These are phyloP conservation scores for Ptychochromis oligacanthus DNA, from an alignment of 2,113 vertebrate genomes.

Conservation along the genomic window DNA sequence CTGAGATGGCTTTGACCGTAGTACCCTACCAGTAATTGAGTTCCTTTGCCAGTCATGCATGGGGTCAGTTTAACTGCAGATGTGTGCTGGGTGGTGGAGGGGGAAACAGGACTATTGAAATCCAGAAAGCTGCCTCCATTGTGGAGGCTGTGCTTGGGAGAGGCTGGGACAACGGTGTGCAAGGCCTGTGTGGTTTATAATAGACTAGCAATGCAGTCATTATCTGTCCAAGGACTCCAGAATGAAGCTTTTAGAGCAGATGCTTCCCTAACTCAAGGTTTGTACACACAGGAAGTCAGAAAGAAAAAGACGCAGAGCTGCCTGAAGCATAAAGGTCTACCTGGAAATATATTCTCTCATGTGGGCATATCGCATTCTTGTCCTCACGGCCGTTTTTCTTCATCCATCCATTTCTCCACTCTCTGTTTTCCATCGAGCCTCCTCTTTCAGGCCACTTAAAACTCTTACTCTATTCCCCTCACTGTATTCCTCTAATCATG, in stretches of 20 bases:
- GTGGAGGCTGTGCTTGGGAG: slow-evolving; percentile 40
- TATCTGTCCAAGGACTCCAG: slow-evolving; percentile 66
- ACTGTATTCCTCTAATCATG: slow-evolving; percentile 51
- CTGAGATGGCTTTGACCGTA: slow-evolving; percentile 63
- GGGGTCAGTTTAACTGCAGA: slow-evolving; percentile 53
- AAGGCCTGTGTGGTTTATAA: slow-evolving; percentile 57
- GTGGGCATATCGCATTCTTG: neutral
- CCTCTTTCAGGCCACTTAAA: slow-evolving; percentile 34
- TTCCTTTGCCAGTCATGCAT: slow-evolving; percentile 57
- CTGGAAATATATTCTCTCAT: slow-evolving; percentile 19
- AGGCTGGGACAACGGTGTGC: slow-evolving; percentile 41
- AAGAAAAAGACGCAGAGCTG: slow-evolving; percentile 21
- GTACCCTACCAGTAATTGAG: slow-evolving; percentile 72
- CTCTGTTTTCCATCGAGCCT: neutral
- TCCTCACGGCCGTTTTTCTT: slow-evolving; percentile 16
- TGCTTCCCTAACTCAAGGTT: slow-evolving; percentile 61
- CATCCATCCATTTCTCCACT: neutral
- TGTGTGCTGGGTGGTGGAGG: neutral
- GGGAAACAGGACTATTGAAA: slow-evolving; percentile 36
- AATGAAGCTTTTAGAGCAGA: slow-evolving; percentile 59
- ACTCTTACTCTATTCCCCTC: neutral
- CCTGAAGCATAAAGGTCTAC: slow-evolving; percentile 21
- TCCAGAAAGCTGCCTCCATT: slow-evolving; percentile 38
- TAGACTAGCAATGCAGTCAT: slow-evolving; percentile 58
- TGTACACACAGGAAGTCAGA: slow-evolving; percentile 35